Base-by-base conservation (phyloP, 1,140 invertebrate species). In the Bombus balteatus region DNA sequence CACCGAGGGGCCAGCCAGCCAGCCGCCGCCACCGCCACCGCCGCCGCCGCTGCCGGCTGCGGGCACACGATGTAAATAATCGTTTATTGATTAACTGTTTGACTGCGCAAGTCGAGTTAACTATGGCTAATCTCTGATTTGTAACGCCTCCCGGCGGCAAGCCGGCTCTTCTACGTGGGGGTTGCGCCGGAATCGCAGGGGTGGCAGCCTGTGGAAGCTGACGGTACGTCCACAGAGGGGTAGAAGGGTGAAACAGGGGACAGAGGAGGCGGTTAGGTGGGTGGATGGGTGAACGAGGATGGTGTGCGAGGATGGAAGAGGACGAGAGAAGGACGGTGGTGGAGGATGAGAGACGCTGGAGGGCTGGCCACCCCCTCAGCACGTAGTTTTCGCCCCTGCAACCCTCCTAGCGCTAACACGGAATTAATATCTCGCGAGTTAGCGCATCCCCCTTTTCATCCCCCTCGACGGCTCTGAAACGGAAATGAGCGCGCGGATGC, bases 361-460 rank as follows among this genome's bases (percentile, higher is more conserved):
- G 88, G 88, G 86, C 68, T 86, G 85, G 79, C 80, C 85, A 88
- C 89, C 89, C 92, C 92, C 91, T 92, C 91, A 90, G 90, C 91
- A 93, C 94, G 94, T 94, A 94, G 92, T 94, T 94, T 94, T 94
- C 93, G 90, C 92, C 88, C 92, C 91, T 89, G 92, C 92, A 90
- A 94, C 93, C 94, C 94, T 94, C 92, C 92, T 91, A 93, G 92
- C 93, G 94, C 94, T 95, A 95, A 95, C 94, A 94, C 94, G 93
- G 94, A 95, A 95, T 95, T 95, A 95, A 95, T 95, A 95, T 95
- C 94, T 95, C 95, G 95, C 95, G 95, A 95, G 95, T 95, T 95
- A 95, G 93, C 94, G 90, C 91, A 53, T 53, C 47, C 79, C 82
- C 85, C 88, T 87, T 90, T 89, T 89, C 92, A 81, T 91, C 89